Percentiles rank a stretch among this genome's conserved stretches.
Conservation (phyloP, 2,113 vertebrate species). For the Halcyon malimbica region DNA sequence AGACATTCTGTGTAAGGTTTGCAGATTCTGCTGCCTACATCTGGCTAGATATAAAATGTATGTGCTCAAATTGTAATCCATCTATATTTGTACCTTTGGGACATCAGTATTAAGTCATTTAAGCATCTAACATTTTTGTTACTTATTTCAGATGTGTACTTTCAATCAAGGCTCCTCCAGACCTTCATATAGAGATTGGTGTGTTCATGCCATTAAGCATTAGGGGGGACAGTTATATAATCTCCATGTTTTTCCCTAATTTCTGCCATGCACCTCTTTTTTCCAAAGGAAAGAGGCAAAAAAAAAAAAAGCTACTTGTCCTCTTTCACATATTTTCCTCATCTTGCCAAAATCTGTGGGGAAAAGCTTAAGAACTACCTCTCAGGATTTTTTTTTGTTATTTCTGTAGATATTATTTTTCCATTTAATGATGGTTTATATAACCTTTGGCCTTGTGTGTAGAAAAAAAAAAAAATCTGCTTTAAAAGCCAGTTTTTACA, state of each 20-base stretch:
- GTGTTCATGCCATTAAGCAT: neutral
- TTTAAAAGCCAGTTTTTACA: neutral
- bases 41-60: neutral
- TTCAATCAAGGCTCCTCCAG: neutral
- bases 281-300: accelerated
- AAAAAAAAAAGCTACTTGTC: too few species aligned
- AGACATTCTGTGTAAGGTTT: neutral
- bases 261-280: neutral
- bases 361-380: neutral
- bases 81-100: neutral
- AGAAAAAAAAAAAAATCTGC: neutral
- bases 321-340: neutral
- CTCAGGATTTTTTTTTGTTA: neutral
- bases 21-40: neutral
- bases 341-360: neutral
- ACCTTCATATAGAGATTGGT: neutral
- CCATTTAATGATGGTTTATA: neutral
- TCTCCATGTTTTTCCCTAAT: neutral
- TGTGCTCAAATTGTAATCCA: neutral
- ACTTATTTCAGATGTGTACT: neutral
- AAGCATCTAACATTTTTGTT: neutral
- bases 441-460: neutral
- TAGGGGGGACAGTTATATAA: neutral
- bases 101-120: neutral
- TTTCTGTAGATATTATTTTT: neutral